Base-by-base conservation (phyloP, 2,113 vertebrate species). In the Symphodus melops region DNA sequence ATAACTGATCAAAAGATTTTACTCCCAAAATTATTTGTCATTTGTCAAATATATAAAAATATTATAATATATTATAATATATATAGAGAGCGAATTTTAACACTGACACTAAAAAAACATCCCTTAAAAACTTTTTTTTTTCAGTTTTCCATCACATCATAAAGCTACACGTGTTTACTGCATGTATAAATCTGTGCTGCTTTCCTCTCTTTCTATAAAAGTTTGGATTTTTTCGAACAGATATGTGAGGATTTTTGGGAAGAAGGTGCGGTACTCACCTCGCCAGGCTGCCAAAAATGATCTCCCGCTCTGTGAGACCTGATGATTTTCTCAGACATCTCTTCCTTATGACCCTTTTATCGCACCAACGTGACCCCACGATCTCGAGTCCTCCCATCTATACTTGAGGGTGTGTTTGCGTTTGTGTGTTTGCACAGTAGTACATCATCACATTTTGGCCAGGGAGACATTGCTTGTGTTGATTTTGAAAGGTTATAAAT, bases 311-410 rank as follows among this genome's bases (percentile, higher is more conserved):
- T 0, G 53, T 60, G 56, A 64, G 28, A 44, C 20, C 11, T 8
- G 23, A 4, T 1, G 5, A 58, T 74, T 39, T 73, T 48, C 2
- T 52, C 28, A 33, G 28, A 33, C 1, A 33, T 6, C 1, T 33
- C 4, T 6, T 33, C 28, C 86, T 78, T 86, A 84, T 75, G 13
- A 54, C 9, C 3, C 5, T 10, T 41, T 86, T 84, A 84, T 82
- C 44, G 46, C 60, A 3, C 6, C 36, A 0, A 55, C 64, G 3
- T 6, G 36, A 0, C 3, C 25, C 48, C 13, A 39, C 61, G 53
- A 51, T 42, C 72, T 33, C 1, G 0, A 52, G 44, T 62, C 86
- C 78, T 75, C 81, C 83, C 78, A 73, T 68, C 3, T 68, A 46
- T n/a, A 17, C 12, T 1, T 6, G 39, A 42, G 23, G 52, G 17